A percentile compares a stretch with the other conserved stretches of the same genome.
These are phyloP conservation scores for Bilobella aurantiaca DNA, from an alignment of 1,140 invertebrate genomes.

Conservation along the genomic window DNA sequence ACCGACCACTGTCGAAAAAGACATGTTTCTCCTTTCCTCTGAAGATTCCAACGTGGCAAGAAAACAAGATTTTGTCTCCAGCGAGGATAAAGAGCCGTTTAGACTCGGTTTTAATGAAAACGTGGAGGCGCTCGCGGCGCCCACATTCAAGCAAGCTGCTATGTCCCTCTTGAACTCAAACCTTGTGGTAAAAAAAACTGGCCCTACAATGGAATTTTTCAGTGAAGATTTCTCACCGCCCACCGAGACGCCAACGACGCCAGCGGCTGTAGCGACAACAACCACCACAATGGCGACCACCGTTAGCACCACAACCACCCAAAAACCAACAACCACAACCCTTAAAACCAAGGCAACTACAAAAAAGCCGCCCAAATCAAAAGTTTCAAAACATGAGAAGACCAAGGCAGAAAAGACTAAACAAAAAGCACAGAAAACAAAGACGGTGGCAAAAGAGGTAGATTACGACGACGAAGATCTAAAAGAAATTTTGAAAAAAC, in stretches of 20 bases:
- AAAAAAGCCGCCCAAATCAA: neutral
- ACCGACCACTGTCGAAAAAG: constrained; percentile 22
- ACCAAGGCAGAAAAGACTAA: too few relatives aligned
- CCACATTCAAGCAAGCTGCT: neutral
- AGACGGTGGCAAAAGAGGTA: neutral
- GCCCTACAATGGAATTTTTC: neutral
- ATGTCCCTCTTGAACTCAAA: constrained; percentile 5
- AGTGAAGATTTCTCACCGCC: constrained; percentile 9
- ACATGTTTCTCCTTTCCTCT: constrained; percentile 25
- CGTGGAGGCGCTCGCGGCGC: too few relatives aligned
- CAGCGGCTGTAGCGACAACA: constrained; percentile 12
- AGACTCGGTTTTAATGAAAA: too few relatives aligned
- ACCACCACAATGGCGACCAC: constrained; percentile 15
- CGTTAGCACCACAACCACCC: constrained; percentile 4
- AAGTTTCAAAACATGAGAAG: neutral
- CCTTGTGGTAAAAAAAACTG: constrained; percentile 28
- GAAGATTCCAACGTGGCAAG: constrained; percentile 16
- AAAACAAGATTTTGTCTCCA: constrained; percentile 15
- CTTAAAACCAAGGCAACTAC: neutral
- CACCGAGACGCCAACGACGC: neutral
- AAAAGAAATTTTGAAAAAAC: constrained; percentile 7
- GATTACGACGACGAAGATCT: constrained; percentile 7
- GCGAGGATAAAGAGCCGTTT: constrained; percentile 20
- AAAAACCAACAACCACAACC: constrained; percentile 7
- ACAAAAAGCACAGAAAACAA: neutral